Base-by-base conservation (phyloP, 2,797 vertebrate species). In the Australoheros facetus region DNA sequence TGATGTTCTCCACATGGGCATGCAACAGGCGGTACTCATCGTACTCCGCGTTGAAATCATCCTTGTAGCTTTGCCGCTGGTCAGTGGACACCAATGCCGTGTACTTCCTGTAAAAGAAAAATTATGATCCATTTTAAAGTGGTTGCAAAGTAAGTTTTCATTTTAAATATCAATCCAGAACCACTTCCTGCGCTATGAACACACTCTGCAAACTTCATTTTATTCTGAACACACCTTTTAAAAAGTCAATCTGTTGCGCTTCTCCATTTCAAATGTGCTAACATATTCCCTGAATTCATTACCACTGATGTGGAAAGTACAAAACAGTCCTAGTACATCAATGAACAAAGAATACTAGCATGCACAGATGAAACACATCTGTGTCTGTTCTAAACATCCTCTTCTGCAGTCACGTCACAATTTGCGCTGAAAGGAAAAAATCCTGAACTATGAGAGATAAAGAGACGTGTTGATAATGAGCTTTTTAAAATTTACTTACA, bases 41-140 rank as follows among this genome's bases (percentile, higher is more conserved):
- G 19, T 97, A 99, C 85, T 98, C 97, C 0, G 96, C 96, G 10
- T 96, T 97, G 89, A 99, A 99, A 91, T 98, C 97, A 21, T 96
- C 85, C 85, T 97, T 97, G 92, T 97, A 99, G 78, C 85, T 92
- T 89, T 98, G 96, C 54, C 96, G 92, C 90, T 99, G 97, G 87
- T 98, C 96, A 3, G 92, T 82, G 13, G 97, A 97, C 73, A 93
- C 89, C 51, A 99, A 91, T 4, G 95, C 85, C 17, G 87, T 91
- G 75, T 98, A 98, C 88, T 97, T 98, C 81, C 97, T 99, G 91
- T 28, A 23, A 85, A 37, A 78, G 62, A 26, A 56, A 75, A 45
- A 13, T 64, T 28, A 19, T 45, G 62, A 66, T 28, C 3, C 23
- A 7, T 19, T 66, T 66, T 28, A 66, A 48, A 66, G 8, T 45